Evolutionary conservation across 2,888 invertebrate species (phyloP), one percentile per base, ranked within the genome.

Genomic region (Ectemnius cavifrons): DNA sequence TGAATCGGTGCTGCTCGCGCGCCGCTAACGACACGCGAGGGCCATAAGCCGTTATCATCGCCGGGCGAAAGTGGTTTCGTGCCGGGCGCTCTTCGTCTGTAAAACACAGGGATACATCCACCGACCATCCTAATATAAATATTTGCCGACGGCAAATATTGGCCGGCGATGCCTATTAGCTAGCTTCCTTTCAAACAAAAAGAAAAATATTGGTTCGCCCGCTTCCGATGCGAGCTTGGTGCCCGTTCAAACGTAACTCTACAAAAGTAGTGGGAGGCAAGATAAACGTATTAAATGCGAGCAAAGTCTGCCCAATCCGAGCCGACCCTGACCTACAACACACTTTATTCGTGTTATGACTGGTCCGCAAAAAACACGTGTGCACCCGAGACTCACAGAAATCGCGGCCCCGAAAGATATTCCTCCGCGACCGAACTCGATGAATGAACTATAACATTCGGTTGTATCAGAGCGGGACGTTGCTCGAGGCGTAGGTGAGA

Each of bases 401-500:
- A 11, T 37, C 37, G 37, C 37, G 37, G 37, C 37, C 8, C 8
- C 37, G 37, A 37, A 37, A 37, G 37, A 37, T 37, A 37, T 37
- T 8, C 11, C 11, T 37, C 8, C 37, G 37, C 11, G 37, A 37
- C 37, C 8, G 37, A 37, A 37, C 37, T 37, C 37, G 37, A 37
- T 37, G 37, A 37, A 37, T 11, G 37, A 37, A 37, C 37, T 11
- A 11, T 11, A 11, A 11, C 37, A 8, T 37, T 11, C 8, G 37
- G 37, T 6, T 37, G 60, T 61, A 46, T 71, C 49, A 52, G 20
- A 52, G 20, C 64, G 57, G 49, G 47, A 64, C 8, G 63, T 57
- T 65, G 11, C 8, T 59, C 56, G 20, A 60, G 56, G 64, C 62
- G 23, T 70, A 69, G 64, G 71, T 62, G 67, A 58, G 46, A 16